Conservation (phyloP, 2,888 invertebrate genomes). For the Drosophila helvetica region DNA sequence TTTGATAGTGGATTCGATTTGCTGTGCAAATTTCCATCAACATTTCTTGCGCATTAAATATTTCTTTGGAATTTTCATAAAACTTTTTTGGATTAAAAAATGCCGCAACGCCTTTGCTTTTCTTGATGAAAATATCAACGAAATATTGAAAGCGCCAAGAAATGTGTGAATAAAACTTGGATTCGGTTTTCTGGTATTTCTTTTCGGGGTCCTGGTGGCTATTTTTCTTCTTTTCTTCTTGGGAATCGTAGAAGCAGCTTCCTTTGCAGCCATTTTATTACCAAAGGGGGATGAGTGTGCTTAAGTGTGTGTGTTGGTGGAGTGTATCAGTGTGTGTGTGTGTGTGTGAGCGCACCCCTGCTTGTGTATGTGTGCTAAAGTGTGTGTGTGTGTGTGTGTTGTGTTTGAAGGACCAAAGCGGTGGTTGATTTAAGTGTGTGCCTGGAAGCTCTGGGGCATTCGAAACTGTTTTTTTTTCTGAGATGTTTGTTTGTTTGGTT, state of each 20-base stretch:
- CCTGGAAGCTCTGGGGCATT: conserved; percentile 48
- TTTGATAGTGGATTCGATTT: conserved; percentile 22
- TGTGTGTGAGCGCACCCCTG: conserved; percentile 58
- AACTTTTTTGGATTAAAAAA: conserved; percentile 43
- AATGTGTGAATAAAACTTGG: conserved; percentile 48
- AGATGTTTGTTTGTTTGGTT: conserved; percentile 24
- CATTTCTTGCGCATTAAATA: conserved; percentile 68
- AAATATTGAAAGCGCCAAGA: conserved; percentile 71
- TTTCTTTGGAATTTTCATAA: conserved; percentile 69
- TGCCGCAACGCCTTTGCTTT: conserved; percentile 68
- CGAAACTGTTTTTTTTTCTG: conserved; percentile 61
- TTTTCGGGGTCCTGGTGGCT: conserved; percentile 61
- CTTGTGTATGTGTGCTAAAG: conserved; percentile 44
- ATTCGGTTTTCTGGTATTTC: conserved; percentile 18
- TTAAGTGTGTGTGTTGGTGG: conserved; percentile 18
- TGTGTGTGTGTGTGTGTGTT: conserved; percentile 56
- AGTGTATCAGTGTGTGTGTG: conserved; percentile 32
- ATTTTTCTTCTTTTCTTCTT: conserved; percentile 78
- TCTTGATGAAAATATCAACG: conserved; percentile 65
- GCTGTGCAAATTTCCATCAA: conserved; percentile 53
- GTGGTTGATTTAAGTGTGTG: conserved; percentile 68
- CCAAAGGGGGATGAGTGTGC: conserved; percentile 64
- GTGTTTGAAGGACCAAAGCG: conserved; percentile 47
- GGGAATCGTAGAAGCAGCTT: conserved; percentile 80
- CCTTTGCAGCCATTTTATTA: conserved; percentile 78